Percentiles rank a stretch among this genome's conserved stretches.
Conservation (phyloP, 1,140 invertebrate species). For the Drosophila persimilis region DNA sequence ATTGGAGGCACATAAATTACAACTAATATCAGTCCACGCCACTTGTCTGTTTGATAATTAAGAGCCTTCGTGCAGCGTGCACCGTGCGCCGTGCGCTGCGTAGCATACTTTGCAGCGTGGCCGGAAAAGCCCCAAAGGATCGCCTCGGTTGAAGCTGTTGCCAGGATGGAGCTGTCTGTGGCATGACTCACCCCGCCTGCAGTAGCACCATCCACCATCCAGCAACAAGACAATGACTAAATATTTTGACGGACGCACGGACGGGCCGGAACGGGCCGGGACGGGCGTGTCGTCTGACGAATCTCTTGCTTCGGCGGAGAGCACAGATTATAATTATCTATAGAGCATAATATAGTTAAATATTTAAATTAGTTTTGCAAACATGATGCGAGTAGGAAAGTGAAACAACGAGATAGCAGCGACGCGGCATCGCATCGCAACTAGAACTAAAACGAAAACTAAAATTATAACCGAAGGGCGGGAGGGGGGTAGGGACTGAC, state of each 20-base stretch:
- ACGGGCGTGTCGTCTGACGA: not conserved
- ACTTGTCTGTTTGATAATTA: constrained; percentile 24
- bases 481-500: not conserved
- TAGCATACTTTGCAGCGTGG: constrained; percentile 37
- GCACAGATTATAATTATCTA: constrained; percentile 27
- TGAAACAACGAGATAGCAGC: constrained; percentile 37
- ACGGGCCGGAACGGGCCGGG: too few species aligned
- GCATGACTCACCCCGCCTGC: constrained; percentile 1
- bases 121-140: constrained; percentile 1
- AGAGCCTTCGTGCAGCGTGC: too few species aligned
- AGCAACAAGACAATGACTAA: constrained; percentile 1
- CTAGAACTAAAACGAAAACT: constrained; percentile 5
- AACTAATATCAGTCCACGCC: constrained; percentile 20
- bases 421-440: constrained; percentile 1
- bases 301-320: constrained; percentile 2
- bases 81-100: not conserved
- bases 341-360: constrained; percentile 45
- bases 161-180: too few species aligned
- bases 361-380: constrained; percentile 50
- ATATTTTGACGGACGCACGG: constrained; percentile 11
- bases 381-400: constrained; percentile 27
- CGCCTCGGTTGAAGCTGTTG: too few species aligned
- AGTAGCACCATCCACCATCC: not conserved
- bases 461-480: constrained; percentile 25
- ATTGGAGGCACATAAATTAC: constrained; percentile 39